phyloP scores from a whole-genome alignment of 2,888 invertebrate species.

The Byasa hedistus region DNA sequence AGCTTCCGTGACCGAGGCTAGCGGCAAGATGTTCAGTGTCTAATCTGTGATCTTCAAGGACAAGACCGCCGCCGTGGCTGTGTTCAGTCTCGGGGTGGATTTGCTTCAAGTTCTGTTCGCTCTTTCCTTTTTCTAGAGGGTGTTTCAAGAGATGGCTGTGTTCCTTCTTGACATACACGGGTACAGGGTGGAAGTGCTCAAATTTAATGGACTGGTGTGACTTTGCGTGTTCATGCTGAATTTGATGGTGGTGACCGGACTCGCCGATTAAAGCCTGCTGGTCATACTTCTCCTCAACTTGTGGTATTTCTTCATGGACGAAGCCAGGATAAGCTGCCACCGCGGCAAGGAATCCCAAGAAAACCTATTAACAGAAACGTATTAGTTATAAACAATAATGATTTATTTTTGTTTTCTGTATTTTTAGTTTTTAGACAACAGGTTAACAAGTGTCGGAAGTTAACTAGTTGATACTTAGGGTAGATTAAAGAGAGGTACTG shows the following conservation, averaged over 20 bases:
- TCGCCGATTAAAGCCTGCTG: slow-evolving; percentile 67
- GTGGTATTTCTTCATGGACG: slow-evolving; percentile 68
- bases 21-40: slow-evolving; percentile 62
- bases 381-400: background rate
- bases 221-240: slow-evolving; percentile 83
- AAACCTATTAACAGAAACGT: slow-evolving; percentile 55
- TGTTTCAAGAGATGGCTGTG: slow-evolving; percentile 83
- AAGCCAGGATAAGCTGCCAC: slow-evolving; percentile 70
- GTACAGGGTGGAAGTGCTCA: slow-evolving; percentile 85
- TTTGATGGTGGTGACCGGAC: slow-evolving; percentile 79
- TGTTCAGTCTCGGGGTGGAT: slow-evolving; percentile 82
- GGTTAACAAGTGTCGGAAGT: slow-evolving; percentile 24
- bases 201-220: slow-evolving; percentile 85
- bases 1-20: slow-evolving; percentile 45
- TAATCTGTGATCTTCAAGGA: slow-evolving; percentile 79
- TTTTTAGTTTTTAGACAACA: background rate
- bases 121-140: slow-evolving; percentile 82
- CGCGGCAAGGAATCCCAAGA: slow-evolving; percentile 72
- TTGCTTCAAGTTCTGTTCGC: slow-evolving; percentile 80
- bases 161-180: slow-evolving; percentile 84
- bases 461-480: slow-evolving; percentile 28
- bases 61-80: slow-evolving; percentile 79
- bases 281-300: slow-evolving; percentile 62
- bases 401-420: background rate
- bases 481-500: slow-evolving; percentile 33